Percentiles rank a stretch among this genome's conserved stretches.
Evolutionary conservation across 1,140 invertebrate species (phyloP).

Genomic region (Ceratoteleas bidentatus): DNA sequence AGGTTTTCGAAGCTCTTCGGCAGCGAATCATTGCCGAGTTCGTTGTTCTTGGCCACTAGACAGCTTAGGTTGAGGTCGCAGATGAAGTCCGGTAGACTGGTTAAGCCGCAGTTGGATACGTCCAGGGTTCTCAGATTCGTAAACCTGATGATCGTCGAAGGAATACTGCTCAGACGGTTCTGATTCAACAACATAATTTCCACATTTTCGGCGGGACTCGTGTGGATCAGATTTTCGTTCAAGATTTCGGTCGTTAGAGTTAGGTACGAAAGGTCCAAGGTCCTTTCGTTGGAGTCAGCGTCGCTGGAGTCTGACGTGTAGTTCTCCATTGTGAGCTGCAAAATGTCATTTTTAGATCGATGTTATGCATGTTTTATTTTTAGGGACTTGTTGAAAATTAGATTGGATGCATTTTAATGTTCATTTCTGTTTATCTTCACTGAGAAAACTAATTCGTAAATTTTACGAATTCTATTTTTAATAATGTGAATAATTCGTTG

Average conservation of each 20-base stretch:
- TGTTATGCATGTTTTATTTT: no score
- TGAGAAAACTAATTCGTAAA: no score
- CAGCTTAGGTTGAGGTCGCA: conserved; percentile 87
- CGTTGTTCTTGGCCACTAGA: conserved; percentile 94
- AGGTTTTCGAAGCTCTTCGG: conserved; percentile 90
- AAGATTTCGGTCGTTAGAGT: conserved; percentile 83
- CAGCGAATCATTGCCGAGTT: conserved; percentile 89
- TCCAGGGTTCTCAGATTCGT: conserved; percentile 88
- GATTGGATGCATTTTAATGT: no score
- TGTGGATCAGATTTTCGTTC: conserved; percentile 83
- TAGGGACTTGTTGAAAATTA: no score
- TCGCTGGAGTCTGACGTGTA: conserved; percentile 92
- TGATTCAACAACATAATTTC: conserved; percentile 88
- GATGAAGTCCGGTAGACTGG: conserved; percentile 88
- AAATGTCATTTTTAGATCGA: not conserved
- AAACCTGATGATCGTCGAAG: conserved; percentile 84
- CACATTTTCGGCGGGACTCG: conserved; percentile 83
- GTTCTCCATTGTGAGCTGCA: conserved; percentile 83
- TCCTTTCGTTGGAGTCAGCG: conserved; percentile 85
- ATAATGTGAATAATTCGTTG: no score
- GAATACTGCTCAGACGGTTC: conserved; percentile 84
- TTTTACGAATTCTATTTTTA: no score
- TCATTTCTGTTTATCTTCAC: no score
- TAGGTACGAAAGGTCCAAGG: conserved; percentile 87
- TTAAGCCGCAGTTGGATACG: conserved; percentile 93